A percentile compares a stretch with the other conserved stretches of the same genome.
Conservation (phyloP, 1,140 invertebrate genomes). For the Halyomorpha halys region DNA sequence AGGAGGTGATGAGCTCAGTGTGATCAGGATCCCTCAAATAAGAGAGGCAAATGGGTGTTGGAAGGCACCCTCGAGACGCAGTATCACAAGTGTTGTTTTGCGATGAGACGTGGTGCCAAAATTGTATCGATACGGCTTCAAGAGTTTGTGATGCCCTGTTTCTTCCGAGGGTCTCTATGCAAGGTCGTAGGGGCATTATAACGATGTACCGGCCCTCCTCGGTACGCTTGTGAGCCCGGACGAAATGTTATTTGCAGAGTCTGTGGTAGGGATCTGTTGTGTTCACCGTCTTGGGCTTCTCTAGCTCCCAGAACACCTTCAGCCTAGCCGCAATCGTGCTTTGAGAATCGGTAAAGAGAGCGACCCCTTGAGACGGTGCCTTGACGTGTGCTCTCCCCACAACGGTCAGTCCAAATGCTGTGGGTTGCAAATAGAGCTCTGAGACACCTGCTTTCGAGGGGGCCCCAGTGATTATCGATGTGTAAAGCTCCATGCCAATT, state of each 20-base stretch:
- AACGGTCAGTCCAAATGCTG: not conserved
- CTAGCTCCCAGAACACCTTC: not conserved
- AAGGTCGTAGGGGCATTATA: conserved; percentile 30
- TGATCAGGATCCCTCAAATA: too few species aligned
- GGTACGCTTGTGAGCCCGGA: conserved; percentile 28
- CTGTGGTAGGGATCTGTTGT: too few species aligned
- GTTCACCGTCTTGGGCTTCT: too few species aligned
- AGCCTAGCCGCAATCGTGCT: not conserved
- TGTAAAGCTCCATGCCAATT: too few species aligned
- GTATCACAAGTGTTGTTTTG: conserved; percentile 37
- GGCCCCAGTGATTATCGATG: too few species aligned
- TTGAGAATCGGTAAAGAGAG: too few species aligned
- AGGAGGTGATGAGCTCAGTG: not conserved
- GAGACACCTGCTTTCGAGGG: too few species aligned
- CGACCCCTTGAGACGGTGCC: too few species aligned
- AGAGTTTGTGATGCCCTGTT: too few species aligned
- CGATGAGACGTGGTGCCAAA: conserved; percentile 30
- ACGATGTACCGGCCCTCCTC: conserved; percentile 31
- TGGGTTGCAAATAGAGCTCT: too few species aligned
- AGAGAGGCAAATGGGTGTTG: not conserved
- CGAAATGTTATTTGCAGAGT: not conserved
- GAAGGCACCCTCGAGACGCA: conserved; percentile 35
- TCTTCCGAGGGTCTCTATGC: conserved; percentile 26
- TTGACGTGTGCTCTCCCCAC: too few species aligned
- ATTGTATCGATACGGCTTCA: not conserved